Evolutionary conservation across 2,888 invertebrate genomes (phyloP), one percentile per base, ranked within the genome.

Genomic region (Hyposoter dolosus): DNA sequence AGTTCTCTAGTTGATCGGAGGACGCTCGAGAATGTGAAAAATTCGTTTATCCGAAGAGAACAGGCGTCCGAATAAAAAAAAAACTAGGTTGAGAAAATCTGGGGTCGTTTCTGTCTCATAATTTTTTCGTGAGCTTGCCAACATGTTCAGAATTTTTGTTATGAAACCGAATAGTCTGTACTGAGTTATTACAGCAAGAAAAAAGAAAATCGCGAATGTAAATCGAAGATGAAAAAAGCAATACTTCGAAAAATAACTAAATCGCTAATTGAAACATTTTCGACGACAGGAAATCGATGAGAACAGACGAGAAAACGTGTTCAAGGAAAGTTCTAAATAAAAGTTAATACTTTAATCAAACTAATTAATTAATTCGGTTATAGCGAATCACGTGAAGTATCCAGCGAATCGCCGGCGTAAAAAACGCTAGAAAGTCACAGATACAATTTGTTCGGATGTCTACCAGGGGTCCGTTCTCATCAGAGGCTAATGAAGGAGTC

Each of bases 11-110:
- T 63, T 68, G 60, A 53, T 75, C 79, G 60, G 74, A 69, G 56
- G 69, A 79, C 19, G 60, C 50, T 60, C 72, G 72, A 17, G 72
- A 72, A 78, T 45, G 56, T 79, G 74, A n/a, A 79, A 69, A 40
- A 50, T 40, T 53, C 19, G 76, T 76, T 80, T n/a, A 32, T 23
- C 35, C 15, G 4, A n/a, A 75, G 23, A 63, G 17, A 71, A 72
- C 63, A 66, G 7, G 17, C 0, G 43, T 66, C 69, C 40, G 60
- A 23, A 56, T 10, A 65, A 75, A 28, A 71, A 69, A 45, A 12
- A 9, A 23, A 76, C 43, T n/a, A 47, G 66, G 53, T 9, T 23
- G 23, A 66, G 65, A 53, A 71, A 77, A 83, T 47, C 32, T 45
- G 28, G 56, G 23, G 60, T 63, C 45, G 32, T 19, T 50, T 17